These are phyloP conservation scores for Sibirionetta formosa DNA, from an alignment of 2,797 vertebrate species.

Conservation along the genomic window DNA sequence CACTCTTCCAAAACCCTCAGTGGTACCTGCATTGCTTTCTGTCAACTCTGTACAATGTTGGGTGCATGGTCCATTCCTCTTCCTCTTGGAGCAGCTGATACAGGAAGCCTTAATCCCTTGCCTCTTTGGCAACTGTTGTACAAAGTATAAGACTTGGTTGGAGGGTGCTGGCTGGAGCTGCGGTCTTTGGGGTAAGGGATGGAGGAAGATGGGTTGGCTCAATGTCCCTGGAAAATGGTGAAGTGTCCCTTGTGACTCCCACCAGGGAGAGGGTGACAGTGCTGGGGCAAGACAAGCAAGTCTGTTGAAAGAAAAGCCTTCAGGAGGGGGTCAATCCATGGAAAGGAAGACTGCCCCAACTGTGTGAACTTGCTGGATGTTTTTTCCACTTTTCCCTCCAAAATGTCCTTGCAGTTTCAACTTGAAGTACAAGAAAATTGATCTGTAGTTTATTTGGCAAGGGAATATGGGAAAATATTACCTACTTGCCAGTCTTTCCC, in stretches of 20 bases:
- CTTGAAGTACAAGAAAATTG: not conserved
- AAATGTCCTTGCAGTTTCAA: not conserved
- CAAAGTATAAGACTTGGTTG: not conserved
- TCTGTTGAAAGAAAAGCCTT: not conserved
- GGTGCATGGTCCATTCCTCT: not conserved
- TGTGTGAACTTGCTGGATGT: not conserved
- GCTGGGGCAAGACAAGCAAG: not conserved
- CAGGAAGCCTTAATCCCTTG: not conserved
- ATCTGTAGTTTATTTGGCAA: not conserved
- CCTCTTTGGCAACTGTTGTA: not conserved
- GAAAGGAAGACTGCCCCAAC: not conserved
- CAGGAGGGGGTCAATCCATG: not conserved
- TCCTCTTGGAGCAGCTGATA: not conserved
- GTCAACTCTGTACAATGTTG: not conserved
- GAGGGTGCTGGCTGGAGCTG: not conserved
- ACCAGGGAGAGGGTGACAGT: not conserved
- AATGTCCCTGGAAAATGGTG: no score
- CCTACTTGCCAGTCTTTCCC: not conserved
- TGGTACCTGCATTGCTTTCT: not conserved
- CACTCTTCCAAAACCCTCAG: not conserved
- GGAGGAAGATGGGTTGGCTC: not conserved
- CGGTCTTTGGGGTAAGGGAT: not conserved
- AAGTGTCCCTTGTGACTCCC: not conserved
- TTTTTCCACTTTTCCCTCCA: not conserved
- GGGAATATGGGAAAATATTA: not conserved